Evolutionary conservation across 1,140 invertebrate genomes (phyloP).

Genomic region (Penaeus chinensis): DNA sequence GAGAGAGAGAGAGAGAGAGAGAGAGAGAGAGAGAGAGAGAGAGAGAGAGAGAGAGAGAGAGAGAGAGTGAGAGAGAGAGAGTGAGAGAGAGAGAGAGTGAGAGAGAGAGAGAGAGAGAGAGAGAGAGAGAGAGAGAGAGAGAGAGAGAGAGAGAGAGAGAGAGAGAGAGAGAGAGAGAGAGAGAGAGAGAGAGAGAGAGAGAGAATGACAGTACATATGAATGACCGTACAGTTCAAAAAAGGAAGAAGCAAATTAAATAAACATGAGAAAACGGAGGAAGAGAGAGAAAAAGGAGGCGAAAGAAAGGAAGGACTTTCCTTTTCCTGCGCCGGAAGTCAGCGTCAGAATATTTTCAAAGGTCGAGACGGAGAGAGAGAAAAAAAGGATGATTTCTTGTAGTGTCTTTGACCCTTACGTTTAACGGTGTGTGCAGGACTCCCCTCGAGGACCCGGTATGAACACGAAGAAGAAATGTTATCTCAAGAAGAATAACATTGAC

Average conservation of each 20-base stretch:
- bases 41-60: neutral
- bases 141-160: neutral
- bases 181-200: neutral
- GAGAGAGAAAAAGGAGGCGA: too few species aligned
- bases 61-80: neutral
- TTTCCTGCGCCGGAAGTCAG: too few species aligned
- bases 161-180: constrained; percentile 7
- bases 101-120: constrained; percentile 4
- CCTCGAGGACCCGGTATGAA: too few species aligned
- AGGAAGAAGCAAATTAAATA: neutral
- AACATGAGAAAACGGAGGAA: too few species aligned
- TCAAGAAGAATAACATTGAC: too few species aligned
- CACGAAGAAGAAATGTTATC: too few species aligned
- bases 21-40: constrained; percentile 4
- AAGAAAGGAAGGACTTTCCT: too few species aligned
- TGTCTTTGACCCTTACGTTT: too few species aligned
- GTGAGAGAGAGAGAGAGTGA: constrained; percentile 4
- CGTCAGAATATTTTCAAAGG: too few species aligned
- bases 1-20: neutral
- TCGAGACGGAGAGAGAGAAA: too few species aligned
- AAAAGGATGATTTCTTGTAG: too few species aligned
- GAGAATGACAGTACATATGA: neutral
- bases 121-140: neutral
- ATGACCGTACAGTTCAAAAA: neutral
- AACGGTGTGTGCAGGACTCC: too few species aligned